Evolutionary conservation across 1,140 invertebrate genomes (phyloP).

Genomic region (Brachionus paranguensis): DNA sequence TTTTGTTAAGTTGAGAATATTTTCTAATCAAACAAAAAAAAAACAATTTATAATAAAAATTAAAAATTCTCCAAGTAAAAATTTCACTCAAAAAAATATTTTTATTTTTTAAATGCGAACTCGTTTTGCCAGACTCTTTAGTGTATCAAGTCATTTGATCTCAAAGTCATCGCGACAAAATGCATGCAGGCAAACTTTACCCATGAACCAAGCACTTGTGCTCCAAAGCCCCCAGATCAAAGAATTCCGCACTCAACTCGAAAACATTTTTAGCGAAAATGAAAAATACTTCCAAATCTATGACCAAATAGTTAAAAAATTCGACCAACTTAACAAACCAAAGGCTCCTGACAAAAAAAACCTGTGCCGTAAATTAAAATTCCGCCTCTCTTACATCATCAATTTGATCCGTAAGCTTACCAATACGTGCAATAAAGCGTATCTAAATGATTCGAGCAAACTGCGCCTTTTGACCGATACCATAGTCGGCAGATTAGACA

Average conservation of each 20-base stretch:
- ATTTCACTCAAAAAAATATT: background rate
- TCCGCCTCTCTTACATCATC: background rate
- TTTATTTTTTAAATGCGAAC: background rate
- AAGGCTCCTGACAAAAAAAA: background rate
- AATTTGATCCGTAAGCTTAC: background rate
- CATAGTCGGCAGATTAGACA: background rate
- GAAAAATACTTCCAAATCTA: background rate
- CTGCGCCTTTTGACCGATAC: background rate
- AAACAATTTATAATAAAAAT: background rate
- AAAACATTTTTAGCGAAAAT: background rate
- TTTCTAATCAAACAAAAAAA: background rate
- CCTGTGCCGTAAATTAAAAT: background rate
- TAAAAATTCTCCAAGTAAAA: background rate
- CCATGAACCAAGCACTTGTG: background rate
- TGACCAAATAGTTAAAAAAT: background rate
- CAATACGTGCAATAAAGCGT: slow-evolving; percentile 7
- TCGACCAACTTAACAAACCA: background rate
- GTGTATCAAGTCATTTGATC: background rate
- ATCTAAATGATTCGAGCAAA: background rate
- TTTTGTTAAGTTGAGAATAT: background rate
- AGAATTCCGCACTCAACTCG: background rate
- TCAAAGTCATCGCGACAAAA: background rate
- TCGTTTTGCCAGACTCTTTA: background rate
- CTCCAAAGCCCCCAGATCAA: background rate
- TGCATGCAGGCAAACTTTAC: background rate